phyloP scores from a whole-genome alignment of 2,888 invertebrate genomes.

The Epinotia nisella region DNA sequence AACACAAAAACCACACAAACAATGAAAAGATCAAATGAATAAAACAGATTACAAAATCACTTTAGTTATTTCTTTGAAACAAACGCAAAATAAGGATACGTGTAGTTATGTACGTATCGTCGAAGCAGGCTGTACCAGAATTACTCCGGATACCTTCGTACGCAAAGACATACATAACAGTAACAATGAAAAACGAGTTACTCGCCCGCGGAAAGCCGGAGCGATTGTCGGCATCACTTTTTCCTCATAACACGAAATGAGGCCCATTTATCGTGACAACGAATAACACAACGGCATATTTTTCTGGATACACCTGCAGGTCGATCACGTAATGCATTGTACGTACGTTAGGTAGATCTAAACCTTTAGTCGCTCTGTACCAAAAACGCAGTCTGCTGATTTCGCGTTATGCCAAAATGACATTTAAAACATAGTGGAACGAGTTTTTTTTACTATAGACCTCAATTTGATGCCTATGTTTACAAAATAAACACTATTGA shows the following conservation, averaged over 20 bases:
- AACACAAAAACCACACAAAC: background rate
- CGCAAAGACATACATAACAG: conserved; percentile 45
- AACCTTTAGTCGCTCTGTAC: too few species aligned
- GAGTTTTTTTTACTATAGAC: too few species aligned
- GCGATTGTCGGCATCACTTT: conserved; percentile 61
- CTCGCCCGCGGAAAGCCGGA: conserved; percentile 51
- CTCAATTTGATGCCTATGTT: too few species aligned
- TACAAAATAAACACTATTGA: too few species aligned
- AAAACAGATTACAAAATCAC: too few species aligned
- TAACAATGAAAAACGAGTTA: conserved; percentile 49
- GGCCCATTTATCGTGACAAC: conserved; percentile 57
- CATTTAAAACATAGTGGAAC: too few species aligned
- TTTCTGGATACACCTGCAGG: conserved; percentile 24
- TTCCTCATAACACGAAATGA: conserved; percentile 64
- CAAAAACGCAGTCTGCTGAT: too few species aligned
- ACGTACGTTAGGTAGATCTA: too few species aligned
- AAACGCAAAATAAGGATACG: background rate
- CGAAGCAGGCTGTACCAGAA: conserved; percentile 29
- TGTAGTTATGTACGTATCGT: background rate
- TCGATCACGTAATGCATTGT: too few species aligned
- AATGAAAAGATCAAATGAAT: background rate
- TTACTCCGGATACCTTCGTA: conserved; percentile 36
- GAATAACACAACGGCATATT: conserved; percentile 46
- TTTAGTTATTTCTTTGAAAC: background rate
- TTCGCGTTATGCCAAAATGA: too few species aligned